Percentiles rank a stretch among this genome's conserved stretches.
Evolutionary conservation across 2,797 vertebrate species (phyloP).

Genomic region (Eospalax fontanierii): DNA sequence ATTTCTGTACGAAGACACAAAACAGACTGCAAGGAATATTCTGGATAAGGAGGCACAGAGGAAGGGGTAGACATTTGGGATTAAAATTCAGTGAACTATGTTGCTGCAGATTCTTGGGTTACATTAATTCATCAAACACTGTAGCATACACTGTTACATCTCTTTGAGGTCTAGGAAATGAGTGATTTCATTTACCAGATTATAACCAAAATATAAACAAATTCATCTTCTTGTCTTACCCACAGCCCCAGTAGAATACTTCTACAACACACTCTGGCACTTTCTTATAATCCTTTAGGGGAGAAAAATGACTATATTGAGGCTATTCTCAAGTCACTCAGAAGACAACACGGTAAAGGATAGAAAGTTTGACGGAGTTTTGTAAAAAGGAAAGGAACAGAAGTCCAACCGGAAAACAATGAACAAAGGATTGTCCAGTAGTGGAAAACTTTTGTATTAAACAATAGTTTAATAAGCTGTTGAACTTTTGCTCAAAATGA

Average conservation of each 20-base stretch:
- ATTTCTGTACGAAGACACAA: background rate
- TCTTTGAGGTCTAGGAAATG: background rate
- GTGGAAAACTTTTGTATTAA: conserved; percentile 42
- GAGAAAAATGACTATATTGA: background rate
- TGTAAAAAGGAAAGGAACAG: background rate
- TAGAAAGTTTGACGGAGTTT: background rate
- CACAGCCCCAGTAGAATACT: background rate
- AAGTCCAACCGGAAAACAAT: conserved; percentile 35
- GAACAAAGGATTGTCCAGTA: background rate
- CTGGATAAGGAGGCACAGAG: background rate
- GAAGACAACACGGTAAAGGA: background rate
- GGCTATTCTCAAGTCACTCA: background rate
- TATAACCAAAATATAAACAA: conserved; percentile 30
- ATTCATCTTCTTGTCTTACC: background rate
- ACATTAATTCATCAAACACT: background rate
- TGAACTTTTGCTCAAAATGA: conserved; percentile 41
- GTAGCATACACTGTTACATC: background rate
- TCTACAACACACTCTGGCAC: background rate
- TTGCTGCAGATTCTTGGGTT: conserved; percentile 13
- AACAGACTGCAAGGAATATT: background rate
- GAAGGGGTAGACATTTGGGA: background rate
- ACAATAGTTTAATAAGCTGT: background rate
- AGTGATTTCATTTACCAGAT: background rate
- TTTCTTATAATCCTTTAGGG: background rate
- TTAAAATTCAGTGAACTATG: background rate